phyloP scores from a whole-genome alignment of 2,888 invertebrate genomes.

The Ophion obscuratus region DNA sequence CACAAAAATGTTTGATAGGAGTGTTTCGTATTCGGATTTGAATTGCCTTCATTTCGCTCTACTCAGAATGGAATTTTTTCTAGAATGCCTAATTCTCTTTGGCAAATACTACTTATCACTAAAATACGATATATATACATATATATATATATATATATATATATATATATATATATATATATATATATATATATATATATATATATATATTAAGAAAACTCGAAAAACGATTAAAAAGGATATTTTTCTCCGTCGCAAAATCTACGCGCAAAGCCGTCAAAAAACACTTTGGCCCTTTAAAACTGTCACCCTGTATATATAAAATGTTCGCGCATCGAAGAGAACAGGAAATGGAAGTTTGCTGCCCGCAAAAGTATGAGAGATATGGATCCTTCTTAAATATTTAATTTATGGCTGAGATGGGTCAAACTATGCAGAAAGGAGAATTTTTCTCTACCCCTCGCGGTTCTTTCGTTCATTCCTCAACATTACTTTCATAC shows the following conservation, averaged over 20 bases:
- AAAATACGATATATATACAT: neutral
- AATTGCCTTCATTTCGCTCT: too few relatives aligned
- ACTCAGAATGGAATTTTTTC: too few relatives aligned
- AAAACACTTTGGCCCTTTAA: neutral
- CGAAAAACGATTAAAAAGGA: neutral
- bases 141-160: neutral
- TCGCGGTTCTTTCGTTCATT: slow-evolving; percentile 14
- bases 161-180: neutral
- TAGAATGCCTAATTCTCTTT: neutral
- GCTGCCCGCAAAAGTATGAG: slow-evolving; percentile 22
- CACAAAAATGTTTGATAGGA: neutral
- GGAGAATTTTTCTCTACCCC: slow-evolving; percentile 29
- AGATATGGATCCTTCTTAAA: slow-evolving; percentile 46
- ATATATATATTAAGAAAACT: neutral
- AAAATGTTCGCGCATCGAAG: slow-evolving; percentile 21
- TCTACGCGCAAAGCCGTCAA: neutral
- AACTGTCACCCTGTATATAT: slow-evolving; percentile 2
- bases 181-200: neutral
- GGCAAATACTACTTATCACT: neutral
- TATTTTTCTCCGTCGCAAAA: too few relatives aligned
- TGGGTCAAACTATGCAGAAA: slow-evolving; percentile 40
- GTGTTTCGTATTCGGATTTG: too few relatives aligned
- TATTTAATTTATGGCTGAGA: slow-evolving; percentile 58
- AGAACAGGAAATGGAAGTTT: slow-evolving; percentile 50
- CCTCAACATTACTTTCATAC: slow-evolving; percentile 39